Evolutionary conservation across 2,113 vertebrate genomes (phyloP).

Genomic region (Saccopteryx leptura): DNA sequence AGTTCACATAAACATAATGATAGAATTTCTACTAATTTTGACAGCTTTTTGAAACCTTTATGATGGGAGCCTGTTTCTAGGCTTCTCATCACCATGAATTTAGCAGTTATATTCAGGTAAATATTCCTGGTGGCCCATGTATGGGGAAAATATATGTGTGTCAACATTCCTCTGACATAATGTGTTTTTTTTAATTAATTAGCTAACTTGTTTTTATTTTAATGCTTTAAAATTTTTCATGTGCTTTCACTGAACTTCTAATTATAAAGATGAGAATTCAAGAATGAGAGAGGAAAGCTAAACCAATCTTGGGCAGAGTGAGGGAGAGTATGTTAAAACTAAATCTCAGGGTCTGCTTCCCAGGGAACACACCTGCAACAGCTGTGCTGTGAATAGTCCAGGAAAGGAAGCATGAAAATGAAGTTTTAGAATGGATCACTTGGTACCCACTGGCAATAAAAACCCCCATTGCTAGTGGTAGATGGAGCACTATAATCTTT

Average conservation of each 20-base stretch:
- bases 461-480: not conserved
- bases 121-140: not conserved
- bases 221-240: conserved; percentile 7
- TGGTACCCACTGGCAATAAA: not conserved
- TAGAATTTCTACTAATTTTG: conserved; percentile 54
- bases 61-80: not conserved
- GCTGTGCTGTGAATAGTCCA: not conserved
- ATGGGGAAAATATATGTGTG: not conserved
- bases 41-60: conserved; percentile 52
- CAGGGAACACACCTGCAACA: not conserved
- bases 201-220: not conserved
- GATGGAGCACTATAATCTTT: not conserved
- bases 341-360: not conserved
- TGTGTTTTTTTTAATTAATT: not conserved
- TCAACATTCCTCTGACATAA: not conserved
- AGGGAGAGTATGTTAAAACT: not conserved
- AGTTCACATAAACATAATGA: not conserved
- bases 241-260: not conserved
- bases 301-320: not conserved
- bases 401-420: not conserved
- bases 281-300: not conserved
- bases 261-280: not conserved
- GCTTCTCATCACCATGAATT: conserved; percentile 35
- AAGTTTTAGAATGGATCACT: not conserved
- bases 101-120: not conserved